Evolutionary conservation across 37 sponge, comb jelly and placozoan species (phyloP).

Genomic region (Aplysina aerophoba): DNA sequence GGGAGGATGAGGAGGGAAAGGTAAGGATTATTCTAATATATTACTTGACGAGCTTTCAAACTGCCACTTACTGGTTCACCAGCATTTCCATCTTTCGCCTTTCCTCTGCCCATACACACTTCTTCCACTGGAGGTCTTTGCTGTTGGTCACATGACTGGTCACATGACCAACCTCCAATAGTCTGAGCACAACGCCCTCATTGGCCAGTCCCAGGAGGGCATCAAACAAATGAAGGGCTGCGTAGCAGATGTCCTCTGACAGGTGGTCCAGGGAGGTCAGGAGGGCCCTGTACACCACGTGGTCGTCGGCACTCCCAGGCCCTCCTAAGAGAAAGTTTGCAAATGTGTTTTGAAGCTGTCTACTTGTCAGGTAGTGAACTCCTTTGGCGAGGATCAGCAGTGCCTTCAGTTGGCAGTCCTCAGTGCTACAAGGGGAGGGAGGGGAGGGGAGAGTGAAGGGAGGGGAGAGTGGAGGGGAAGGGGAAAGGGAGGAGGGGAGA

Average conservation of each 20-base stretch:
- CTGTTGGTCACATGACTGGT: conserved; percentile 71
- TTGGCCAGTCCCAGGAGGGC: conserved; percentile 43
- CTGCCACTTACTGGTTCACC: background rate
- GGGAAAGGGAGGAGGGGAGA: background rate
- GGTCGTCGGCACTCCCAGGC: background rate
- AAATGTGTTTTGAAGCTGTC: background rate
- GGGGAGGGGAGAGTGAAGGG: too few species aligned
- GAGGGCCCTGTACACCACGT: background rate
- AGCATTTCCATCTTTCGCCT: background rate
- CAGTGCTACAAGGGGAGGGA: background rate
- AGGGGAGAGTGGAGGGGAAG: background rate
- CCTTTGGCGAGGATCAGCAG: conserved; percentile 29
- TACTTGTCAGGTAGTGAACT: background rate
- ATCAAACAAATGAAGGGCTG: conserved; percentile 25
- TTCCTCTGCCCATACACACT: background rate
- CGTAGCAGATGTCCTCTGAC: conserved; percentile 26
- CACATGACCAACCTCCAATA: conserved; percentile 81
- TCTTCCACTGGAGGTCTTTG: conserved; percentile 70
- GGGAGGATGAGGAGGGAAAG: too few species aligned
- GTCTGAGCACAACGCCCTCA: conserved; percentile 60
- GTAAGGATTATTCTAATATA: too few species aligned
- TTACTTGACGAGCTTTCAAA: too few species aligned
- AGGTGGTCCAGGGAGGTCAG: conserved; percentile 17
- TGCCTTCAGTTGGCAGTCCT: conserved; percentile 16
- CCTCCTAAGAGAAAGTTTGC: background rate